phyloP scores from a whole-genome alignment of 2,113 vertebrate genomes.

The Rattus norvegicus region GRCr8 NC_086023.1:141832501-141833000 shows the following conservation, averaged over 20 bases:
- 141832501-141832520: background rate
- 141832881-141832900: background rate
- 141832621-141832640: background rate
- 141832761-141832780: background rate
- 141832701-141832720: background rate
- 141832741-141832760: background rate
- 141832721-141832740: background rate
- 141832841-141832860: background rate
- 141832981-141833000: background rate
- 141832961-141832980: background rate
- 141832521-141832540: background rate
- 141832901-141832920: background rate
- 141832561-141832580: background rate
- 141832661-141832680: background rate
- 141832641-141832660: background rate
- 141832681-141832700: background rate
- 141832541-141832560: background rate
- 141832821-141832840: background rate
- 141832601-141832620: background rate
- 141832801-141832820: background rate
- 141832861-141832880: conserved; percentile 4
- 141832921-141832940: background rate
- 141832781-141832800: background rate
- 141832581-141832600: background rate
- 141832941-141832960: background rate